Evolutionary conservation across 2,113 vertebrate genomes (phyloP), one percentile per base, ranked within the genome.

Genomic region (Hippocampus mohnikei): DNA sequence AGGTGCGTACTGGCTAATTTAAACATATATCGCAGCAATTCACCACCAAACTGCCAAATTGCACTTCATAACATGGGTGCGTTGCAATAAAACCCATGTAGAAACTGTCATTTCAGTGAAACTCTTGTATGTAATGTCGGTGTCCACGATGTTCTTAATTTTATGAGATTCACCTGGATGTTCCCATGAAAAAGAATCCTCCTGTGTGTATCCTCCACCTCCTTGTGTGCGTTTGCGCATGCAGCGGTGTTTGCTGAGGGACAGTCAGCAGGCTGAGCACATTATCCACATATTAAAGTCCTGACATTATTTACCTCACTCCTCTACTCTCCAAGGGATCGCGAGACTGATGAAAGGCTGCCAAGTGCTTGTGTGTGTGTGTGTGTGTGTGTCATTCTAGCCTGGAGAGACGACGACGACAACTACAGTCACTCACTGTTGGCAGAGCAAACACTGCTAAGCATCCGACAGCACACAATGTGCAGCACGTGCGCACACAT

Each of bases 371-470:
- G 46, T 44, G 42, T 3, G 11, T 44, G 48, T 15, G 52, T 25
- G 88, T 89, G 91, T 76, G 29, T 15, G 91, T 93, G 89, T 91
- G 93, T 93, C 88, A 77, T 77, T 91, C 81, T 59, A 71, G 90
- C 85, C 89, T 90, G 90, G 84, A 74, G 82, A 90, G 88, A 71
- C 55, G 71, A 88, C 44, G 33, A 37, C 33, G 37, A 70, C 46
- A 69, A 80, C 89, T 91, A 92, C 90, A 92, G 90, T 90, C 82
- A 63, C 85, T 72, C 70, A 77, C 71, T 94, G 88, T 94, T 94
- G 93, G 93, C 93, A 94, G 91, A 95, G 95, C 92, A 96, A 97
- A 98, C 94, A 97, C 90, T 92, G 41, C 79, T 88, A 88, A 90
- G 90, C 87, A 88, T 89, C 68, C 86, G 44, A 78, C 79, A 87